Conservation (phyloP, 2,888 invertebrate genomes). For the Itoplectis maculator region DNA sequence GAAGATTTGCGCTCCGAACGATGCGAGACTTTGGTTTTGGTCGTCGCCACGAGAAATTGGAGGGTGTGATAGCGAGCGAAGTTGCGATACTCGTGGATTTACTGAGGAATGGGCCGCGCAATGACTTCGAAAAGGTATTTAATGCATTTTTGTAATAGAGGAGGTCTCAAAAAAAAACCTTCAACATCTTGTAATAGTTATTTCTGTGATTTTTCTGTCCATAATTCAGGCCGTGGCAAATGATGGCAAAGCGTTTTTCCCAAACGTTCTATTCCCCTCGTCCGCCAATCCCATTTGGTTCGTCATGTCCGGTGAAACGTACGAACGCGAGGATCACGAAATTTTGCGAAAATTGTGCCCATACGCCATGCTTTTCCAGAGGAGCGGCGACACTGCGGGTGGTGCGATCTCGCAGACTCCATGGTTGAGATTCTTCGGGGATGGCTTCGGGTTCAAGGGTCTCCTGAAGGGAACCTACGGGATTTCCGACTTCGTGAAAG, state of each 20-base stretch:
- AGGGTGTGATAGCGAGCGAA: conserved; percentile 85
- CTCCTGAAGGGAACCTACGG: conserved; percentile 85
- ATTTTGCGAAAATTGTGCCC: conserved; percentile 84
- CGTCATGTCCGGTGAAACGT: conserved; percentile 86
- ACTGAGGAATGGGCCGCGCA: conserved; percentile 85
- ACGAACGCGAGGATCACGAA: conserved; percentile 86
- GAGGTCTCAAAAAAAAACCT: no score
- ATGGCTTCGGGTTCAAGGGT: conserved; percentile 86
- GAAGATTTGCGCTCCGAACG: conserved; percentile 88
- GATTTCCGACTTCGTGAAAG: conserved; percentile 86
- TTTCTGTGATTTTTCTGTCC: background rate
- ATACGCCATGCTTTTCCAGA: conserved; percentile 86
- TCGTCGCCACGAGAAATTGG: conserved; percentile 86
- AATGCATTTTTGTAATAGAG: no score
- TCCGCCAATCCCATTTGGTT: conserved; percentile 87
- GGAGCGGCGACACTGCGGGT: conserved; percentile 87
- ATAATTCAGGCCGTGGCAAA: conserved; percentile 85
- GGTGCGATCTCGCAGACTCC: conserved; percentile 87
- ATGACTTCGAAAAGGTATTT: conserved; percentile 83
- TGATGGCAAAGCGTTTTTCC: conserved; percentile 84
- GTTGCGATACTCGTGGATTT: conserved; percentile 84
- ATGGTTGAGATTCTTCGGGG: conserved; percentile 87
- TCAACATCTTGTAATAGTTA: background rate
- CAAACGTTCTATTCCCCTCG: conserved; percentile 86
- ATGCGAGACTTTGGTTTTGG: conserved; percentile 90